phyloP scores from a whole-genome alignment of 2,888 invertebrate species.

The Cyaniris semiargus region DNA sequence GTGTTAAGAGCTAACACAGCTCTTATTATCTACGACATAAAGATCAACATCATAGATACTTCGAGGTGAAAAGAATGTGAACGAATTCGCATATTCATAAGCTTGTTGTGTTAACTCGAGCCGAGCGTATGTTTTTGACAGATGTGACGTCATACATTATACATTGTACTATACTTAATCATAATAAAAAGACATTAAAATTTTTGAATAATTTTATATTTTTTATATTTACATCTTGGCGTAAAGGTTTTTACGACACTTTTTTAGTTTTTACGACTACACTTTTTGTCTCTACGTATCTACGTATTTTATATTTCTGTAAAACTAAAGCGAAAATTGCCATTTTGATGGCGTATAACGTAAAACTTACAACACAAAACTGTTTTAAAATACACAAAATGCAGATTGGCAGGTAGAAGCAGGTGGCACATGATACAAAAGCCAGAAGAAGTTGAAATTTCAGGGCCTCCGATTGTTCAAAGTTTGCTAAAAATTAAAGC shows the following conservation, averaged over 20 bases:
- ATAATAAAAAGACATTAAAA: background rate
- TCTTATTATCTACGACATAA: background rate
- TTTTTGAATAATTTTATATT: background rate
- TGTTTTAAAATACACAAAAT: background rate
- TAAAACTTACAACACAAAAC: slow-evolving; percentile 13
- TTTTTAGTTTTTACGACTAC: background rate
- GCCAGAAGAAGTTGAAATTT: background rate
- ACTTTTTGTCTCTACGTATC: background rate
- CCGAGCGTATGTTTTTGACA: background rate
- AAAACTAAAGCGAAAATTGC: background rate
- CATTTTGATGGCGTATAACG: background rate
- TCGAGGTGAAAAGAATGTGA: background rate
- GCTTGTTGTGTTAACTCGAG: too few species aligned
- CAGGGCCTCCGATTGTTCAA: background rate
- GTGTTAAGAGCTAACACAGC: background rate
- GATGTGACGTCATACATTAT: background rate
- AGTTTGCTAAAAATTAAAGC: background rate
- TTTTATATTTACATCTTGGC: background rate
- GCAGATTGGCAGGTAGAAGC: background rate
- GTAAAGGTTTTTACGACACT: background rate
- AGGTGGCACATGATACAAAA: background rate
- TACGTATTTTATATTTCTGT: background rate
- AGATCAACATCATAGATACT: background rate
- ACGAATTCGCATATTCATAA: too few species aligned
- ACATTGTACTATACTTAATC: background rate